These are phyloP conservation scores for Rhagium mordax DNA, from an alignment of 2,888 invertebrate genomes.

Conservation along the genomic window DNA sequence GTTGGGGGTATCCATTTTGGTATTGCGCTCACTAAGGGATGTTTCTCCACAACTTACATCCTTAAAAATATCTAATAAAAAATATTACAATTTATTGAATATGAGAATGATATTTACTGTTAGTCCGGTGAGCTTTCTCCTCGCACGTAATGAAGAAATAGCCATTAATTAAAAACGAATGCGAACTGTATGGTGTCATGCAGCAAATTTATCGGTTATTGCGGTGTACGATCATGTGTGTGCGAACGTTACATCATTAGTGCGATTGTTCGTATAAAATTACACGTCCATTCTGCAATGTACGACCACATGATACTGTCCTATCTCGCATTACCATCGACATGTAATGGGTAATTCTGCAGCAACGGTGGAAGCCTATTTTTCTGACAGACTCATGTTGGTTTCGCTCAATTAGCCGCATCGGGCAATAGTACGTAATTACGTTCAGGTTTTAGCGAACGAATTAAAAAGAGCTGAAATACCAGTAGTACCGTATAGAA, in stretches of 20 bases:
- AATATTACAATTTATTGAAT: background rate
- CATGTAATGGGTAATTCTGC: background rate
- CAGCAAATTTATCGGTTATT: constrained; percentile 20
- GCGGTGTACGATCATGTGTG: constrained; percentile 12
- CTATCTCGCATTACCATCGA: constrained; percentile 37
- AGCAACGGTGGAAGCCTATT: background rate
- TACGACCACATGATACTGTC: constrained; percentile 25
- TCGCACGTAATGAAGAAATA: background rate
- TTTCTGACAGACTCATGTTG: background rate
- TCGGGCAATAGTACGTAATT: background rate
- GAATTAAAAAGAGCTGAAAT: background rate
- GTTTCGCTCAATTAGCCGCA: background rate
- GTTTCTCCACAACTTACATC: background rate
- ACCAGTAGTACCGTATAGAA: background rate
- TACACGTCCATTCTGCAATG: constrained; percentile 1
- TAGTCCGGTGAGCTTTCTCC: constrained; percentile 3
- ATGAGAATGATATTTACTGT: background rate
- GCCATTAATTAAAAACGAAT: constrained; percentile 17
- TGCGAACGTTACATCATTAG: constrained; percentile 20
- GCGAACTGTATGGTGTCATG: constrained; percentile 15
- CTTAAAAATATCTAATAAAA: background rate
- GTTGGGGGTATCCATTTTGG: no score
- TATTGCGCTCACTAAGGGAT: no score
- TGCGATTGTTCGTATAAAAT: constrained; percentile 7
- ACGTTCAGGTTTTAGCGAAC: background rate